Percentiles rank a stretch among this genome's conserved stretches.
Evolutionary conservation across 1,140 invertebrate genomes (phyloP).

Genomic region (Drosophila pruinosa): DNA sequence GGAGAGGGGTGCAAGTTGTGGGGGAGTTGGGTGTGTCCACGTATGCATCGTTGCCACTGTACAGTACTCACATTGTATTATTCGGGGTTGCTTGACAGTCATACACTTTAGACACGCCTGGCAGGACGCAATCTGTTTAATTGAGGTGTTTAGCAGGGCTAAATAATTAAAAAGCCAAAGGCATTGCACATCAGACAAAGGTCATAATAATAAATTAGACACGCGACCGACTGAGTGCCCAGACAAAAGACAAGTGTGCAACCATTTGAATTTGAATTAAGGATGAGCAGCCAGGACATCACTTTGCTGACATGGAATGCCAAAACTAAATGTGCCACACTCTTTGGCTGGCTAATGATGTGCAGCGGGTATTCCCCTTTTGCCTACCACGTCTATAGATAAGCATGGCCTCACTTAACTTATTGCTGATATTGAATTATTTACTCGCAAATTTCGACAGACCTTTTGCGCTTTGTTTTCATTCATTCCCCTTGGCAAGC

Average conservation of each 20-base stretch:
- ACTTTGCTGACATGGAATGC: neutral
- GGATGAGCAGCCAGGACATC: neutral
- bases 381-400: neutral
- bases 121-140: conserved; percentile 68
- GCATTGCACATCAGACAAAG: conserved; percentile 46
- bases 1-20: neutral
- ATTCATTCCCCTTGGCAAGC: neutral
- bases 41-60: conserved; percentile 28
- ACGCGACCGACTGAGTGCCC: conserved; percentile 54
- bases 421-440: neutral
- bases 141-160: conserved; percentile 74
- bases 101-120: conserved; percentile 55
- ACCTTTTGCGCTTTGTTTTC: neutral
- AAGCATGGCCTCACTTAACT: neutral
- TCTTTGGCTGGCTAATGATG: neutral
- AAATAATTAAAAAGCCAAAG: conserved; percentile 61
- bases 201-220: conserved; percentile 73
- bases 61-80: conserved; percentile 16
- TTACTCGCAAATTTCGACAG: neutral
- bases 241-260: conserved; percentile 30
- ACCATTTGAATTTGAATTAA: conserved; percentile 21
- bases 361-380: neutral
- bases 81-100: conserved; percentile 33
- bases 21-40: conserved; percentile 48
- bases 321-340: neutral